These are phyloP conservation scores for Platycercus adscitus DNA, from an alignment of 2,113 vertebrate genomes.

Conservation along the genomic window DNA sequence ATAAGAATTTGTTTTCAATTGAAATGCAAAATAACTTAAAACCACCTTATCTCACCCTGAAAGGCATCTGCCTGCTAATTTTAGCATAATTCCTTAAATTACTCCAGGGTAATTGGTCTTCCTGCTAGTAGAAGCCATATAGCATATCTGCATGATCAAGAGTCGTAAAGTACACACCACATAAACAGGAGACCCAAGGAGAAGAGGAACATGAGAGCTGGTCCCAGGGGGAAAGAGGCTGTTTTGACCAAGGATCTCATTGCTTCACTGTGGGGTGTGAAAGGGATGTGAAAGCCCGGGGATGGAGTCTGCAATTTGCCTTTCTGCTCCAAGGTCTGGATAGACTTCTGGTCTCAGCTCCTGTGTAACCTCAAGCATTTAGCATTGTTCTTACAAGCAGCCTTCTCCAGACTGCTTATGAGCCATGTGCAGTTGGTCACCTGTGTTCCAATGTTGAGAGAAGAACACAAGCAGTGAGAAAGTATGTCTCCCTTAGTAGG, in stretches of 20 bases:
- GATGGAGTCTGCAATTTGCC: neutral
- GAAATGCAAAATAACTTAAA: neutral
- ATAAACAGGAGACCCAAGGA: neutral
- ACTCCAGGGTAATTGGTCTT: neutral
- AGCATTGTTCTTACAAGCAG: rapidly evolving
- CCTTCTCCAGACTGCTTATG: neutral
- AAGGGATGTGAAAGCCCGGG: neutral
- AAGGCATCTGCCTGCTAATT: neutral
- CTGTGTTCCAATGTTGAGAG: neutral
- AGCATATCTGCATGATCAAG: neutral
- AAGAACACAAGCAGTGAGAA: neutral
- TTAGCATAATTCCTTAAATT: neutral
- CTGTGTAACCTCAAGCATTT: neutral
- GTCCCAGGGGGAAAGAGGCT: neutral
- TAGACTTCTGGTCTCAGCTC: neutral
- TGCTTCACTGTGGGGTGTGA: neutral
- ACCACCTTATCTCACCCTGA: neutral
- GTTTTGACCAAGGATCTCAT: neutral
- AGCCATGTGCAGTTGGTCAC: neutral
- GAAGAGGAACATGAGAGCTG: rapidly evolving
- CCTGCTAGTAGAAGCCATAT: neutral
- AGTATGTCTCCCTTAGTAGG: neutral
- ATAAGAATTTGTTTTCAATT: neutral
- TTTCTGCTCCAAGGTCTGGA: neutral
- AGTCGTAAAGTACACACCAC: neutral